Evolutionary conservation across 2,797 vertebrate species (phyloP).

Genomic region (Rhinichthys osculus): DNA sequence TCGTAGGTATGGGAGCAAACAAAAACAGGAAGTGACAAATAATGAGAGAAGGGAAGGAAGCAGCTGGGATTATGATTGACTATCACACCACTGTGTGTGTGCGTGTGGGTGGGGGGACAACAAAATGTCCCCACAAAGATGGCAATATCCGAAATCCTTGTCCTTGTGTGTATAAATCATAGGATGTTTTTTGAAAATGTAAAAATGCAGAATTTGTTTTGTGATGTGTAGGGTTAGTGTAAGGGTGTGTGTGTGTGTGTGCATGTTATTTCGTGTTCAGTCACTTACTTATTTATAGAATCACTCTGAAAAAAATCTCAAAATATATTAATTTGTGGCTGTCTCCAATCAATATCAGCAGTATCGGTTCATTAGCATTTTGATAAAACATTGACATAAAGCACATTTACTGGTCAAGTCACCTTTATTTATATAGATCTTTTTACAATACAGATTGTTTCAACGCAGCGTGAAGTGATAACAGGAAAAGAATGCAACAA

Average conservation of each 20-base stretch:
- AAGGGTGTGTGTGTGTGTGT: background rate
- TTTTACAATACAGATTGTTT: no score
- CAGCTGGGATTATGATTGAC: background rate
- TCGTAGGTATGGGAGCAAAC: slow-evolving; percentile 86
- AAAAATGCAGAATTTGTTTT: no score
- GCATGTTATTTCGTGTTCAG: background rate
- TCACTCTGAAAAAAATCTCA: background rate
- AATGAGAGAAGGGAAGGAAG: background rate
- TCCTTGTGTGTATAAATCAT: no score
- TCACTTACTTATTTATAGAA: background rate
- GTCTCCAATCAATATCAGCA: background rate
- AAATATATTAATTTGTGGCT: background rate
- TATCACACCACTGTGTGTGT: background rate
- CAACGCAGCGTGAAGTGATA: no score
- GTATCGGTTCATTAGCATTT: background rate
- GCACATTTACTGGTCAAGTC: background rate
- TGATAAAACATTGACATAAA: background rate
- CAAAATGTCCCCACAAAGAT: no score
- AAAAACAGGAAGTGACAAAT: background rate
- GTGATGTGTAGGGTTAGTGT: no score
- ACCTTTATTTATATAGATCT: no score
- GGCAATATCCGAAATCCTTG: no score
- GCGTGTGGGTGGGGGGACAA: no score
- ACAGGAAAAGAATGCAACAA: no score
- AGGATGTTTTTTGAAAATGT: no score